Evolutionary conservation across 2,113 vertebrate species (phyloP).

Genomic region (Hippolais icterina): DNA sequence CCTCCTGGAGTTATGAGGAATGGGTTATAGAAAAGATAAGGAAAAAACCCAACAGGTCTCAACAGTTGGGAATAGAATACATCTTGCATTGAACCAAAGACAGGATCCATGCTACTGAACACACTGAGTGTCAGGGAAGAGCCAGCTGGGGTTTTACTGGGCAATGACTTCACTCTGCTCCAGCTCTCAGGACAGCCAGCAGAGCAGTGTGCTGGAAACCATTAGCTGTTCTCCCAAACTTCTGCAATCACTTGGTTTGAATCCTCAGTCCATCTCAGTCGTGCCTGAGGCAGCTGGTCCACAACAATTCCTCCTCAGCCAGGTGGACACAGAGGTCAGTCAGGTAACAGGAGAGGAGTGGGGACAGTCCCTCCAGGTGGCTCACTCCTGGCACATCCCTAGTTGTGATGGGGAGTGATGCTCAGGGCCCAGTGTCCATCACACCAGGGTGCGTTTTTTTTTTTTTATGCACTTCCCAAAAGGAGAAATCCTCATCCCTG

Average conservation of each 20-base stretch:
- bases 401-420: constrained; percentile 60
- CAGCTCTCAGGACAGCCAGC: background rate
- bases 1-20: too few relatives aligned
- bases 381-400: background rate
- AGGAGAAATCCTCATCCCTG: constrained; percentile 68
- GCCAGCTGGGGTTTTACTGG: background rate
- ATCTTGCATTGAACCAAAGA: too few relatives aligned
- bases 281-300: background rate
- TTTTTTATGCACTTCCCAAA: constrained; percentile 66
- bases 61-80: too few relatives aligned
- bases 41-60: too few relatives aligned
- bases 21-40: too few relatives aligned
- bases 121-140: background rate
- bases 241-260: background rate
- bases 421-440: constrained; percentile 63
- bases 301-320: background rate
- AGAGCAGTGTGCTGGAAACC: background rate
- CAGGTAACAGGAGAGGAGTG: background rate
- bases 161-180: background rate
- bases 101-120: background rate
- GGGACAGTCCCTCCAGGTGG: background rate
- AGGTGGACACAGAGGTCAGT: fast-evolving
- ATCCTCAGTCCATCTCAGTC: background rate
- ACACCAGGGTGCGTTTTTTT: constrained; percentile 72
- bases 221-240: background rate